Evolutionary conservation across 2,888 invertebrate species (phyloP), one percentile per base, ranked within the genome.

Genomic region (Lasioglossum leucozonium): DNA sequence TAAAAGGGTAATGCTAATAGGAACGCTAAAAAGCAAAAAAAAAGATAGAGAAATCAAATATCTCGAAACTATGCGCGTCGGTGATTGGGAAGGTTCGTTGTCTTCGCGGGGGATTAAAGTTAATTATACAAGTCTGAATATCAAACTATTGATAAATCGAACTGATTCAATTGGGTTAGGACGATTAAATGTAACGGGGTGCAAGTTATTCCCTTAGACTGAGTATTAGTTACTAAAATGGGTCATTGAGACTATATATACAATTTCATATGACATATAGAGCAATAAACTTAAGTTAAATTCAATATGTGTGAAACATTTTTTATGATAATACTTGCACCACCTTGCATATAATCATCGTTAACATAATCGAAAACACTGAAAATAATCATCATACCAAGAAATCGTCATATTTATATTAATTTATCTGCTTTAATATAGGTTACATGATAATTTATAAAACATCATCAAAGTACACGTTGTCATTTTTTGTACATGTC

Each of bases 1-100:
- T 37, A 37, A 51, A 30, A 44, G 42, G 37, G 26, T 47, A 58
- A 84, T 84, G 77, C 72, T 42, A 44, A 75, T 16, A 71, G 78
- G 82, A 82, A 82, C 69, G 72, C 44, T 40, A n/a, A 18, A 62
- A 62, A 62, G 55, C 18, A 30, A 22, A 10, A 30, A 78, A 22
- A 18, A 78, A 26, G 8, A 74, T n/a, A 62, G 62, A 26, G 62
- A 22, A 67, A 37, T 67, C 72, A 78, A 75, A 82, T 73, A 77
- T 83, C 74, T 82, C 77, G 81, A 87, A 78, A 79, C 71, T 58
- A 34, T 40, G 74, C n/a, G 69, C 75, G 55, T 37, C 40, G 85
- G 85, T 89, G 89, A 65, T 40, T 79, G 89, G 82, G 73, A 87
- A 74, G 69, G 80, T 80, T 51, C 55, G 26, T 51, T 71, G 71